phyloP scores from a whole-genome alignment of 37 sponge, comb jelly and placozoan genomes.

The Spongilla lacustris region DNA sequence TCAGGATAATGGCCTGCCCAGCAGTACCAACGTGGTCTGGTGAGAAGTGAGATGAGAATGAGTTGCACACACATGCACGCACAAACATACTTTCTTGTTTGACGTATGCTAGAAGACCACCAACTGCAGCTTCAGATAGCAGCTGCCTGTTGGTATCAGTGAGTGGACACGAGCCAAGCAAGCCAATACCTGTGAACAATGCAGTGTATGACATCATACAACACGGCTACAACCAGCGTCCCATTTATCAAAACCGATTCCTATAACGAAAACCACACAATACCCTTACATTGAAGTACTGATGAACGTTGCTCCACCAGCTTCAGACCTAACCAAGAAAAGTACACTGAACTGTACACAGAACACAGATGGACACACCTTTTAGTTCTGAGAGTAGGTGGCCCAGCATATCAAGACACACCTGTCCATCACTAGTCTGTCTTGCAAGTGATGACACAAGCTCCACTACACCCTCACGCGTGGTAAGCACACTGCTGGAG shows the following conservation, averaged over 20 bases:
- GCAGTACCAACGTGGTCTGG: neutral
- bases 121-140: slow-evolving; percentile 18
- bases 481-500: slow-evolving; percentile 33
- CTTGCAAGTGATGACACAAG: slow-evolving; percentile 33
- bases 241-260: neutral
- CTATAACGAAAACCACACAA: no score
- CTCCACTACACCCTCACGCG: slow-evolving; percentile 19
- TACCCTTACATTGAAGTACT: neutral
- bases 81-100: slow-evolving; percentile 48
- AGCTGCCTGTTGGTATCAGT: slow-evolving; percentile 24
- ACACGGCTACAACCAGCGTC: neutral
- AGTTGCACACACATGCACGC: neutral
- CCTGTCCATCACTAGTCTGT: slow-evolving; percentile 56
- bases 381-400: slow-evolving; percentile 43
- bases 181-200: slow-evolving; percentile 14
- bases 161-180: slow-evolving; percentile 40
- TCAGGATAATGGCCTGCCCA: neutral
- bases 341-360: neutral
- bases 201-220: neutral
- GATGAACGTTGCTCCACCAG: neutral
- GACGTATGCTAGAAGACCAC: slow-evolving; percentile 24
- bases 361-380: slow-evolving; percentile 9
- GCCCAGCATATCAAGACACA: slow-evolving; percentile 1
- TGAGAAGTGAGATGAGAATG: neutral
- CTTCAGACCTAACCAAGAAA: neutral